Evolutionary conservation across 1,140 invertebrate genomes (phyloP).

Genomic region (Brachystomella parvula): DNA sequence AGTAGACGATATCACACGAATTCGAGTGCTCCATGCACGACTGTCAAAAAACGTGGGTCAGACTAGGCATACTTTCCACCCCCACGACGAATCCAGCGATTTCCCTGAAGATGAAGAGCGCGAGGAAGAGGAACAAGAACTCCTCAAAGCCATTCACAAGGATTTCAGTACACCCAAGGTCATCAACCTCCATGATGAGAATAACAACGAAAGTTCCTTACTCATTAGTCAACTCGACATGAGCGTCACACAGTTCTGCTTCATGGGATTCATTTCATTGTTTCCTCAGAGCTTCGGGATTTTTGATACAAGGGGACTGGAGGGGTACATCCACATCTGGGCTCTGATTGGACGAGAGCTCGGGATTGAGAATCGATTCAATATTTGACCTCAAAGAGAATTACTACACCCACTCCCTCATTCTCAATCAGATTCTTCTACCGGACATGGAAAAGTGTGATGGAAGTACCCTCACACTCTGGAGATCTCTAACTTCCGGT

Average conservation of each 20-base stretch:
- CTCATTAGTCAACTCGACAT: slow-evolving; percentile 65
- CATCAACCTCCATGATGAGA: background rate
- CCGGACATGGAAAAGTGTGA: slow-evolving; percentile 15
- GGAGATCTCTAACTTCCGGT: slow-evolving; percentile 24
- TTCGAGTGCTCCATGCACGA: slow-evolving; percentile 1
- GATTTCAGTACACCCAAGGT: background rate
- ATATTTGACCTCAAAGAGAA: slow-evolving; percentile 48
- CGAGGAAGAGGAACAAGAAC: background rate
- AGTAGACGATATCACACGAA: background rate
- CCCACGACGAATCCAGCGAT: background rate
- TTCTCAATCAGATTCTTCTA: slow-evolving; percentile 24
- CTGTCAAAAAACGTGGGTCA: background rate
- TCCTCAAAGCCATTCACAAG: background rate
- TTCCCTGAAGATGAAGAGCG: background rate
- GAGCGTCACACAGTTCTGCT: slow-evolving; percentile 75
- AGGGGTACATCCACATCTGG: slow-evolving; percentile 49
- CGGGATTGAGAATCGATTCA: slow-evolving; percentile 49
- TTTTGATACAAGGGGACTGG: slow-evolving; percentile 40
- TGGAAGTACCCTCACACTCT: slow-evolving; percentile 17
- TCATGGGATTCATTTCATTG: slow-evolving; percentile 66
- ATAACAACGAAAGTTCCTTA: background rate
- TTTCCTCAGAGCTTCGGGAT: slow-evolving; percentile 51
- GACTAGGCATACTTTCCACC: background rate
- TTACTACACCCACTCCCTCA: background rate
- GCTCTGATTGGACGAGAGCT: slow-evolving; percentile 45